Evolutionary conservation across 2,113 vertebrate genomes (phyloP).

Genomic region (Holacanthus passer): DNA sequence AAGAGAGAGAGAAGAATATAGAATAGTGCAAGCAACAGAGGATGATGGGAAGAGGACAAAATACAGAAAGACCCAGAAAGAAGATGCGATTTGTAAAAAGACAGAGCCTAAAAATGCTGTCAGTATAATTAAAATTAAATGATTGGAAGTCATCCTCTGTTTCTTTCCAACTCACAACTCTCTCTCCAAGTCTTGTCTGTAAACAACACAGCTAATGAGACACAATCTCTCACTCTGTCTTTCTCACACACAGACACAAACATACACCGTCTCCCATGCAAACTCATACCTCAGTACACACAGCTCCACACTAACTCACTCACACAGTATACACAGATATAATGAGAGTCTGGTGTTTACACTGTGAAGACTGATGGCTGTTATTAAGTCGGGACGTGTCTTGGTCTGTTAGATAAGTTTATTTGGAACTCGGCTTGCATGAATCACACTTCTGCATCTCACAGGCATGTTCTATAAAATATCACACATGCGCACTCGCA

Average conservation of each 20-base stretch:
- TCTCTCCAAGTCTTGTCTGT: conserved; percentile 43
- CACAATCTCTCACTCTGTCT: conserved; percentile 32
- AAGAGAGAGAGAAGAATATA: neutral
- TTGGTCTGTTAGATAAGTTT: conserved; percentile 48
- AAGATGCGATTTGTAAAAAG: neutral
- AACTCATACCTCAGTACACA: conserved; percentile 20
- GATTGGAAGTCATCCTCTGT: conserved; percentile 55
- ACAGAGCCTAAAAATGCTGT: conserved; percentile 33
- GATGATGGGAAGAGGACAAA: conserved; percentile 26
- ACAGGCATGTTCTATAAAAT: neutral
- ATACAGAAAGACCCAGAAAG: conserved; percentile 11
- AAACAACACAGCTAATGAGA: conserved; percentile 74
- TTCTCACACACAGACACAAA: conserved; percentile 17
- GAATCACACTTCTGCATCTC: conserved; percentile 20
- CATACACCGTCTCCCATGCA: neutral
- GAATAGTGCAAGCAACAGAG: conserved; percentile 11
- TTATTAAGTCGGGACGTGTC: conserved; percentile 51
- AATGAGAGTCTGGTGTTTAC: conserved; percentile 58
- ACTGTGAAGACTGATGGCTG: conserved; percentile 60
- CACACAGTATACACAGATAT: conserved; percentile 45
- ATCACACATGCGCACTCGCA: neutral
- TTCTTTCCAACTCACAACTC: conserved; percentile 48
- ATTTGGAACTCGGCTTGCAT: conserved; percentile 31
- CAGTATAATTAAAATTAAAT: conserved; percentile 58
- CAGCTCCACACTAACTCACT: neutral